Percentiles rank a stretch among this genome's conserved stretches.
Evolutionary conservation across 2,888 invertebrate species (phyloP).

Genomic region (Coelopa pilipes): DNA sequence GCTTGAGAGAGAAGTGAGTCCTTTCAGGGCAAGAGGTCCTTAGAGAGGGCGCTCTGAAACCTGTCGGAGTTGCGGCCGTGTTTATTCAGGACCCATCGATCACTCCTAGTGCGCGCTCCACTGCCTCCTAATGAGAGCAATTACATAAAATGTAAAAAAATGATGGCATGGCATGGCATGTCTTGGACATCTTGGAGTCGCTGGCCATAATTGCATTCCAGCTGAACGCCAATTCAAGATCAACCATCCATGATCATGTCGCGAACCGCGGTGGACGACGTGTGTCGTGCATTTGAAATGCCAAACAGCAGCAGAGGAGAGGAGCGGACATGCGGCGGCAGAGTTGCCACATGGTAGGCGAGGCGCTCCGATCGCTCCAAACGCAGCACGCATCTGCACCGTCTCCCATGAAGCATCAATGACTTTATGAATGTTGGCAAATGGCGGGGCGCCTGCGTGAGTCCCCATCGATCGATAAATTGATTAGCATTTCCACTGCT

Average conservation of each 20-base stretch:
- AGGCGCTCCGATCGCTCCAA: conserved; percentile 32
- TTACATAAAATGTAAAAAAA: background rate
- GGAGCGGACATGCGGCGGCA: conserved; percentile 5
- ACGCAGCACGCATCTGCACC: conserved; percentile 11
- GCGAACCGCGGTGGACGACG: conserved; percentile 17
- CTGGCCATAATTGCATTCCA: conserved; percentile 29
- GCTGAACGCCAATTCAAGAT: conserved; percentile 2
- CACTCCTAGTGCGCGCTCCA: background rate
- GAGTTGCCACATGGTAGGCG: conserved; percentile 1
- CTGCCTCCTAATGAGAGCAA: background rate
- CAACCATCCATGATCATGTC: background rate
- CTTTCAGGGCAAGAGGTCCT: background rate
- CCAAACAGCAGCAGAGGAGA: background rate
- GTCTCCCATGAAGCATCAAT: conserved; percentile 9
- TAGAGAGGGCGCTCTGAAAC: background rate
- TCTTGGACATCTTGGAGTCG: conserved; percentile 1
- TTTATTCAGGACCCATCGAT: too few species aligned
- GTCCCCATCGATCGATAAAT: too few species aligned
- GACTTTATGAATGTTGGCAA: conserved; percentile 30
- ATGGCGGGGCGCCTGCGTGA: background rate
- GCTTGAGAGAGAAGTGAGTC: background rate
- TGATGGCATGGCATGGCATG: background rate
- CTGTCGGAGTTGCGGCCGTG: background rate
- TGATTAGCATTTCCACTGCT: too few species aligned
- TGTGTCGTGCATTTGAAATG: conserved; percentile 34